These are phyloP conservation scores for Cabera pusaria DNA, from an alignment of 2,888 invertebrate species.

Conservation along the genomic window DNA sequence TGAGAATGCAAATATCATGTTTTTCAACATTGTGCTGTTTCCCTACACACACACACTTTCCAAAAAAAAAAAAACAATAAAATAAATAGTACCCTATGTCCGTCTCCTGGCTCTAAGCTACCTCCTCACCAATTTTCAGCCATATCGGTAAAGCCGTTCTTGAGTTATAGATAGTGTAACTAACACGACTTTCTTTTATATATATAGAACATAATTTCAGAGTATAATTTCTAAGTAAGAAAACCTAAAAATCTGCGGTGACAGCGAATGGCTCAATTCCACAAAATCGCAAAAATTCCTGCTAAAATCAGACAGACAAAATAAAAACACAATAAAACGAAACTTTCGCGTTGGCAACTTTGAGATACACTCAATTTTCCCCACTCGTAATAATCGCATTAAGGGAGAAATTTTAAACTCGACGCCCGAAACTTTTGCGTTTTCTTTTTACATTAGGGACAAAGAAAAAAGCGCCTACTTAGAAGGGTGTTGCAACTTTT, in stretches of 20 bases:
- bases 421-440: slow-evolving; percentile 69
- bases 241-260: too few species aligned
- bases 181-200: too few species aligned
- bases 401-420: slow-evolving; percentile 72
- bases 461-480: slow-evolving; percentile 72
- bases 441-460: slow-evolving; percentile 81
- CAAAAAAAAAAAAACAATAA: too few species aligned
- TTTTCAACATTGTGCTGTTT: too few species aligned
- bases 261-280: slow-evolving; percentile 2
- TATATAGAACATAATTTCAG: background rate
- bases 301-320: slow-evolving; percentile 28
- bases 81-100: too few species aligned
- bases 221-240: background rate
- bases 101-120: too few species aligned
- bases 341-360: slow-evolving; percentile 29
- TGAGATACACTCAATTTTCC: slow-evolving; percentile 47
- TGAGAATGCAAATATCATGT: too few species aligned
- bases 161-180: too few species aligned
- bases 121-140: too few species aligned
- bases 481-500: slow-evolving; percentile 79
- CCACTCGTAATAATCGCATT: slow-evolving; percentile 82
- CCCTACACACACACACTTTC: too few species aligned
- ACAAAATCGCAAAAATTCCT: too few species aligned
- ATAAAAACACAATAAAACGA: slow-evolving; percentile 31
- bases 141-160: too few species aligned